phyloP scores from a whole-genome alignment of 2,113 vertebrate species.

The Dromiciops gliroides region DNA sequence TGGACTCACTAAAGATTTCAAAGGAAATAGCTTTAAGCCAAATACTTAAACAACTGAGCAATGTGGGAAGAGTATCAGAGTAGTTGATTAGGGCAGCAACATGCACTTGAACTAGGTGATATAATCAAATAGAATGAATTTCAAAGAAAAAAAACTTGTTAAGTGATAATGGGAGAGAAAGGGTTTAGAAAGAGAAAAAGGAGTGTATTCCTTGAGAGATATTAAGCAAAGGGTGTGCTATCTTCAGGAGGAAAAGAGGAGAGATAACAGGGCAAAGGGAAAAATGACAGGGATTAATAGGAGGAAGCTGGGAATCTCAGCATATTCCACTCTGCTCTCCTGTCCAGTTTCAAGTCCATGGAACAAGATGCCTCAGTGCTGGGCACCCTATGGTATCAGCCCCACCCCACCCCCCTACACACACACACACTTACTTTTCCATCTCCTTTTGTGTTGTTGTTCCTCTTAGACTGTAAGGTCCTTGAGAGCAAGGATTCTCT shows the following conservation, averaged over 20 bases:
- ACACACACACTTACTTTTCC: too few species aligned
- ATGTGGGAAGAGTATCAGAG: not conserved
- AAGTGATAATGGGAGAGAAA: not conserved
- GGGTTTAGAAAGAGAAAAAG: not conserved
- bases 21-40: not conserved
- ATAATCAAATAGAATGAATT: not conserved
- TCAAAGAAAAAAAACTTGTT: not conserved
- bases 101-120: not conserved
- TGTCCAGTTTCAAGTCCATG: too few species aligned
- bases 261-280: not conserved
- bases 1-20: not conserved
- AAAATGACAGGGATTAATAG: not conserved
- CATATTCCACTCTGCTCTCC: too few species aligned
- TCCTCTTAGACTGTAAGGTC: too few species aligned
- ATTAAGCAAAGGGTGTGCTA: not conserved
- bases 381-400: too few species aligned
- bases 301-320: not conserved
- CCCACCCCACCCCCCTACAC: too few species aligned
- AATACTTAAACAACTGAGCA: not conserved
- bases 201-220: not conserved
- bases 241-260: not conserved
- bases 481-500: too few species aligned
- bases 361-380: too few species aligned
- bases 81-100: not conserved
- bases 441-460: too few species aligned